A percentile compares a stretch with the other conserved stretches of the same genome.
phyloP scores from a whole-genome alignment of 2,888 invertebrate genomes.

The Pedicia rivosa region DNA sequence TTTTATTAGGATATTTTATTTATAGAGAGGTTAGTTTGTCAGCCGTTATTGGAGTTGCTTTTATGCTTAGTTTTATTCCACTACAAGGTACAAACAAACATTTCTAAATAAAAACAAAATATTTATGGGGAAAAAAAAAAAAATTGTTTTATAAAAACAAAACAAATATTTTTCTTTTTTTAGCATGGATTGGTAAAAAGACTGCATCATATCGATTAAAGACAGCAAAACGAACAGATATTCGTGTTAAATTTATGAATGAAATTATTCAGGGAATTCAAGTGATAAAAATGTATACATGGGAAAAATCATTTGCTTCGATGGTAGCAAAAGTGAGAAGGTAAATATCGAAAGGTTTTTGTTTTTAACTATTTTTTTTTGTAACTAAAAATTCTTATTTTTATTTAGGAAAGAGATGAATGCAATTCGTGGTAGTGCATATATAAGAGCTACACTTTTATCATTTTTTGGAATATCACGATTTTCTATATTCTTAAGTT shows the following conservation, averaged over 20 bases:
- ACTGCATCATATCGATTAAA: conserved; percentile 45
- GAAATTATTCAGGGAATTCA: conserved; percentile 73
- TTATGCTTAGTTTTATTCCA: conserved; percentile 56
- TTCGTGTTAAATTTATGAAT: conserved; percentile 75
- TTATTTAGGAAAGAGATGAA: conserved; percentile 56
- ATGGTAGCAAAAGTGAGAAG: conserved; percentile 57
- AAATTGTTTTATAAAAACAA: no score
- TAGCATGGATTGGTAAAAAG: conserved; percentile 53
- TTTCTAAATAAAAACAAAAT: no score
- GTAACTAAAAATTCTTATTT: no score
- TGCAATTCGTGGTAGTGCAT: conserved; percentile 47
- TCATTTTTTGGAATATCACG: conserved; percentile 65
- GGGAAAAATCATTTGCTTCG: conserved; percentile 64
- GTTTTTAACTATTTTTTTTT: no score
- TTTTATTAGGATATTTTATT: conserved; percentile 34
- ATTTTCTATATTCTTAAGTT: conserved; percentile 58
- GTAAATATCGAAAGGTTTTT: no score
- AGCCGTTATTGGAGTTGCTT: conserved; percentile 51
- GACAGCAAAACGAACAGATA: conserved; percentile 68
- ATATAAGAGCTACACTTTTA: conserved; percentile 49
- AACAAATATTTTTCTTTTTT: no score
- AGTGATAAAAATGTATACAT: conserved; percentile 80
- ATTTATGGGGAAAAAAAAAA: no score
- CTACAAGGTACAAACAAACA: no score
- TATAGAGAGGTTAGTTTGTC: conserved; percentile 44